Evolutionary conservation across 2,797 vertebrate genomes (phyloP).

Genomic region (Neosilurus hyrtlii): DNA sequence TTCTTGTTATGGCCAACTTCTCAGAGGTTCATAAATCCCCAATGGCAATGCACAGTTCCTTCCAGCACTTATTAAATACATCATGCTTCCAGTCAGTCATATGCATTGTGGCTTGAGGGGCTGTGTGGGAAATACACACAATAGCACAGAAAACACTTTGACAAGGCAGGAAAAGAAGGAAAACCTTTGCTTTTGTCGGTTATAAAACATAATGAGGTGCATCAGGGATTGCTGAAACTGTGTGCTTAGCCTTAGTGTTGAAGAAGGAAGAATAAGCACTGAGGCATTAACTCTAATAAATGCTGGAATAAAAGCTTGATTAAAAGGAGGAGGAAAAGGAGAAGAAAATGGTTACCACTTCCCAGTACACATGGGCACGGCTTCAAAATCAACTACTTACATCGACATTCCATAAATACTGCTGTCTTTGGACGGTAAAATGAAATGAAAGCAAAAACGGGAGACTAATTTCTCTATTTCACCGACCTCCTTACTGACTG

Average conservation of each 20-base stretch:
- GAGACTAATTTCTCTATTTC: constrained; percentile 6
- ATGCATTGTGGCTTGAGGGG: neutral
- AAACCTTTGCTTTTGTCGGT: constrained; percentile 41
- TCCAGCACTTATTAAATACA: constrained; percentile 17
- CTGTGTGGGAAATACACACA: neutral
- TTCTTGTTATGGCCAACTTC: neutral
- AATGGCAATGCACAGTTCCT: neutral
- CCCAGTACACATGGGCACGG: neutral
- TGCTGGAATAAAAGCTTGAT: neutral
- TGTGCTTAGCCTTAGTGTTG: neutral
- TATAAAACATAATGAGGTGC: constrained; percentile 36
- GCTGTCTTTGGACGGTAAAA: neutral
- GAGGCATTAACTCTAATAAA: neutral
- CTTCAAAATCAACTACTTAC: neutral
- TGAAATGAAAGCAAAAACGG: neutral
- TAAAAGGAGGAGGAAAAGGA: neutral
- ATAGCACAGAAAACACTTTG: constrained; percentile 36
- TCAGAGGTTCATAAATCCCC: neutral
- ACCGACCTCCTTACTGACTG: constrained; percentile 37
- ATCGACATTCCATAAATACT: neutral
- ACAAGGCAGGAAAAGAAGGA: constrained; percentile 16
- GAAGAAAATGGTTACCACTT: neutral
- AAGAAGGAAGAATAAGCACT: neutral
- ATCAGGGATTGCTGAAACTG: neutral
- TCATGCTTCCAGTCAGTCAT: neutral